Conservation (phyloP, 2,888 invertebrate species). For the Agonopterix subpropinquella region DNA sequence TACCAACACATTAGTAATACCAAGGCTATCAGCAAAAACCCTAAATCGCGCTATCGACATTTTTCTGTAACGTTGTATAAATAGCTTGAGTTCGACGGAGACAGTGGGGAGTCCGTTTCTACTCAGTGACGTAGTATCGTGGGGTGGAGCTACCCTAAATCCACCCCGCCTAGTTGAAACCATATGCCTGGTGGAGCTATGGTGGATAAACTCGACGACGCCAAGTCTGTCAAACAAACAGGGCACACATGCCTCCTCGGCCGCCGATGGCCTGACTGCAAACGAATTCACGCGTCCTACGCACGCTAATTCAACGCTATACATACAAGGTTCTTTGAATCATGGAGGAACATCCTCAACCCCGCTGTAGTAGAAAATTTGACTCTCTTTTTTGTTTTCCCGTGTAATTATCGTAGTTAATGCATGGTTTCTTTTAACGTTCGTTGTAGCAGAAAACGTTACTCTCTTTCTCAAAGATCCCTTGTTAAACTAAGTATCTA, state of each 20-base stretch:
- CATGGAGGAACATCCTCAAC: slow-evolving; percentile 18
- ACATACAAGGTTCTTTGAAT: background rate
- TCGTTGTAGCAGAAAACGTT: no score
- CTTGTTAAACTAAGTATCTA: no score
- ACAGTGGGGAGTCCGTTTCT: slow-evolving; percentile 46
- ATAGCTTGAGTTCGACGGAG: slow-evolving; percentile 2
- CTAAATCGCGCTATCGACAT: slow-evolving; percentile 30
- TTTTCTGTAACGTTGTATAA: slow-evolving; percentile 12
- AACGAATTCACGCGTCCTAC: background rate
- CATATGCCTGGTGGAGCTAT: slow-evolving; percentile 17
- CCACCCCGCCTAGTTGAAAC: slow-evolving; percentile 17
- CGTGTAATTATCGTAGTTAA: background rate
- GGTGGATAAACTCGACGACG: slow-evolving; percentile 2
- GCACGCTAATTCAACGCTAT: background rate
- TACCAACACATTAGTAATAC: background rate
- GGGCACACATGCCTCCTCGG: background rate
- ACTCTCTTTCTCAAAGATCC: no score
- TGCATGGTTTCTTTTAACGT: background rate
- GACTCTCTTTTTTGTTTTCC: slow-evolving; percentile 35
- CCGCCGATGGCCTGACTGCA: background rate
- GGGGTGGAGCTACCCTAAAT: slow-evolving; percentile 36
- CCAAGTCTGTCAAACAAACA: slow-evolving; percentile 1
- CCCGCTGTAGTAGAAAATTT: slow-evolving; percentile 46
- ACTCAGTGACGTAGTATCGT: slow-evolving; percentile 41
- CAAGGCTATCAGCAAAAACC: slow-evolving; percentile 13